Conservation (phyloP, 1,140 invertebrate species). For the Tetramorium alpestre region DNA sequence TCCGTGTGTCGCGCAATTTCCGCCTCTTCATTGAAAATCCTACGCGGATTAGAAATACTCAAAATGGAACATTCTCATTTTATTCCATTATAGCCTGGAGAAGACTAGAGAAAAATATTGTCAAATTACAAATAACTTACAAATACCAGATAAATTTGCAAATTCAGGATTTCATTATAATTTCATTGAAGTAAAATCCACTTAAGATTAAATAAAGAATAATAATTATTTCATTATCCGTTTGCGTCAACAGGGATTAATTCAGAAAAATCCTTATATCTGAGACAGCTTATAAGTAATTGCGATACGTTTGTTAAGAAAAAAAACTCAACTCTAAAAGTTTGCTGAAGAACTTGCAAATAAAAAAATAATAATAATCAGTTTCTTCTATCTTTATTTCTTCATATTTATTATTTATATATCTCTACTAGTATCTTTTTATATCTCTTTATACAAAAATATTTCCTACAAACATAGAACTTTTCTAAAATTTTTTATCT, state of each 20-base stretch:
- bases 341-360: neutral
- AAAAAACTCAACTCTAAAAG: neutral
- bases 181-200: neutral
- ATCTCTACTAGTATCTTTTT: neutral
- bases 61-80: neutral
- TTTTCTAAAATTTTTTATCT: neutral
- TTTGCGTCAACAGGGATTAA: neutral
- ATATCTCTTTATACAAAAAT: neutral
- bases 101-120: neutral
- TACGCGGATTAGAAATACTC: neutral
- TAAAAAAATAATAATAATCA: neutral
- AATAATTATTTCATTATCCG: neutral
- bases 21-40: neutral
- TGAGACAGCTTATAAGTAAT: neutral
- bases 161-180: conserved; percentile 5
- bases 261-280: neutral
- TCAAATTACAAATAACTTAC: conserved; percentile 9
- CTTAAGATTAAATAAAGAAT: neutral
- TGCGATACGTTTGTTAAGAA: neutral
- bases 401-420: neutral
- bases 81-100: neutral
- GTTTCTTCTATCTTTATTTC: neutral
- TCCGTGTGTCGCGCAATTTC: conserved; percentile 7
- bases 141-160: neutral
- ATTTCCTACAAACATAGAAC: neutral